phyloP scores from a whole-genome alignment of 2,797 vertebrate genomes.

The Phrynocephalus guinanensis region DNA sequence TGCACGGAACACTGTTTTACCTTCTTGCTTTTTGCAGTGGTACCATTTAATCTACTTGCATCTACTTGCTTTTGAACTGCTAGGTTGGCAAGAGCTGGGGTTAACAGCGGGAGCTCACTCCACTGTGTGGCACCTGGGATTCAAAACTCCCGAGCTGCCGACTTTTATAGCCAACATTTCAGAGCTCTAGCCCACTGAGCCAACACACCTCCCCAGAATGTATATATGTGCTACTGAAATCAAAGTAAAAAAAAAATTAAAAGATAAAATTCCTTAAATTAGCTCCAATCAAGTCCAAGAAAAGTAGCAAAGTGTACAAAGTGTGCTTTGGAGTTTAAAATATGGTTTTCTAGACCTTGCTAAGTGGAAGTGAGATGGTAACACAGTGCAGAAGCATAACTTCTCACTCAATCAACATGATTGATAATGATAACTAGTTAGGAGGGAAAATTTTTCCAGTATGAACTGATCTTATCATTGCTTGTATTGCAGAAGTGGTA shows the following conservation, averaged over 20 bases:
- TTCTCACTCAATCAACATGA: background rate
- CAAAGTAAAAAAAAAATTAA: background rate
- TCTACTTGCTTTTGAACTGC: too few species aligned
- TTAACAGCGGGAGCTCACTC: too few species aligned
- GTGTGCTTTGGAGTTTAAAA: too few species aligned
- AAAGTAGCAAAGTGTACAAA: background rate
- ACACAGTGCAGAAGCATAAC: background rate
- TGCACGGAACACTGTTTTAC: too few species aligned
- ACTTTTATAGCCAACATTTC: background rate
- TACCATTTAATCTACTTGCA: too few species aligned
- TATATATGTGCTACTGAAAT: background rate
- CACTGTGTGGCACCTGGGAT: too few species aligned
- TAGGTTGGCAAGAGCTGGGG: too few species aligned
- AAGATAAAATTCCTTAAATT: background rate
- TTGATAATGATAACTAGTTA: constrained; percentile 9
- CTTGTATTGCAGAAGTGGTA: constrained; percentile 1
- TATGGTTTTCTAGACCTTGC: background rate
- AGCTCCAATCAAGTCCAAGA: background rate
- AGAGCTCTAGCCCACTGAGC: background rate
- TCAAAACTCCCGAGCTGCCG: too few species aligned
- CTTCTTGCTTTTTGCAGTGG: too few species aligned
- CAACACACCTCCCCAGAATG: background rate
- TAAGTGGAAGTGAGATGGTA: background rate
- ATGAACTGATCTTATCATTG: background rate
- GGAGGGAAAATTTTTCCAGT: background rate